Evolutionary conservation across 2,797 vertebrate species (phyloP).

Genomic region (Atherinosoma microstoma): DNA sequence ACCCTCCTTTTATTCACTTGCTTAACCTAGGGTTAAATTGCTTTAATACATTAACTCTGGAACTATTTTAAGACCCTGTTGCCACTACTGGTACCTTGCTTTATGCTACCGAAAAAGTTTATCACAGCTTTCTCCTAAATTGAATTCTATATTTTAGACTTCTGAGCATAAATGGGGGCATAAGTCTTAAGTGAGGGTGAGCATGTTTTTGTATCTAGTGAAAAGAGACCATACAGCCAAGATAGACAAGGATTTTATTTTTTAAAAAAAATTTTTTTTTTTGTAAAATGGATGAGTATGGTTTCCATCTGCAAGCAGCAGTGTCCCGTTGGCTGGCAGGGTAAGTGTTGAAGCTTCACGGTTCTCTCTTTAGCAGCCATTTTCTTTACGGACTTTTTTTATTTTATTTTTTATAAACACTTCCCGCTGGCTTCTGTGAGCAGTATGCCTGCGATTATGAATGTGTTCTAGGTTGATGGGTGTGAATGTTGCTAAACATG

Average conservation of each 20-base stretch:
- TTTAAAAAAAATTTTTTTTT: background rate
- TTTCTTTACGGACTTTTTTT: constrained; percentile 1
- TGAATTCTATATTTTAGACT: background rate
- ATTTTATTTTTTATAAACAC: background rate
- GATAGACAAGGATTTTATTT: constrained; percentile 14
- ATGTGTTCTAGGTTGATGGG: constrained; percentile 26
- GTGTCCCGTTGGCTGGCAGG: constrained; percentile 57
- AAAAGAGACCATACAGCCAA: constrained; percentile 16
- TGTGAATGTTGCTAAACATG: constrained; percentile 84
- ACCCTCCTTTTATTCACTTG: background rate
- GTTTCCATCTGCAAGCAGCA: constrained; percentile 64
- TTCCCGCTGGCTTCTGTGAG: constrained; percentile 30
- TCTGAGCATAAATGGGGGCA: background rate
- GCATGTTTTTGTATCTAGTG: background rate
- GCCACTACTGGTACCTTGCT: constrained; percentile 7
- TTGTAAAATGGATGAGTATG: constrained; percentile 45
- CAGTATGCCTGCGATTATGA: constrained; percentile 37
- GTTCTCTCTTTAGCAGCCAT: constrained; percentile 21
- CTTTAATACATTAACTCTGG: background rate
- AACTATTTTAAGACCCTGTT: background rate
- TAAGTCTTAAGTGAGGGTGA: background rate
- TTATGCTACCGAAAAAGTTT: background rate
- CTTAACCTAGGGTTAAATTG: background rate
- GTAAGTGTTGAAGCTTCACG: constrained; percentile 68
- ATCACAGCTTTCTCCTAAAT: background rate